phyloP scores from a whole-genome alignment of 92 coral and sea anemone genomes.

The Muricea muricata region DNA sequence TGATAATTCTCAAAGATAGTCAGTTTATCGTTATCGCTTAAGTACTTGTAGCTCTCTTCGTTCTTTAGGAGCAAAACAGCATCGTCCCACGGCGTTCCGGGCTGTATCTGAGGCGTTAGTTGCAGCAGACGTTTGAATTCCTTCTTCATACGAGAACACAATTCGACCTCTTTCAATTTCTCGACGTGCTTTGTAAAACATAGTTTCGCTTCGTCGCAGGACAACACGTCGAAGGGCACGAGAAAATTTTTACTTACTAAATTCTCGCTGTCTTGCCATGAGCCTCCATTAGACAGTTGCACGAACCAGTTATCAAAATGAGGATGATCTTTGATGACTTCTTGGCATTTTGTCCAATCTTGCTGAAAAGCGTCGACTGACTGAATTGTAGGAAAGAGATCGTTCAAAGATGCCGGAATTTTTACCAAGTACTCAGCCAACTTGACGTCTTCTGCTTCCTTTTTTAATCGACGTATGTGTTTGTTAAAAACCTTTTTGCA shows the following conservation, averaged over 20 bases:
- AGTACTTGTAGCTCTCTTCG: conserved; percentile 93
- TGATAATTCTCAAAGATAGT: conserved; percentile 83
- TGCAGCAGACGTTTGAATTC: conserved; percentile 91
- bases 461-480: conserved; percentile 86
- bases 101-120: conserved; percentile 94
- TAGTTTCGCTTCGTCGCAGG: conserved; percentile 71
- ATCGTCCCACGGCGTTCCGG: conserved; percentile 93
- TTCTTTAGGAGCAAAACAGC: conserved; percentile 80
- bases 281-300: conserved; percentile 73
- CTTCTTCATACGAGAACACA: conserved; percentile 82
- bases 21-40: conserved; percentile 79
- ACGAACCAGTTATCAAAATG: conserved; percentile 86
- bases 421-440: conserved; percentile 80
- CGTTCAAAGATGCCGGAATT: conserved; percentile 92
- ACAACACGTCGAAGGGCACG: conserved; percentile 84
- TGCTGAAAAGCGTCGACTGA: conserved; percentile 82
- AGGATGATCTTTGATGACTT: conserved; percentile 79
- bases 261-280: conserved; percentile 98
- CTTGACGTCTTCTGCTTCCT: conserved; percentile 88
- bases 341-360: conserved; percentile 89
- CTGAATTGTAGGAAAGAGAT: conserved; percentile 81
- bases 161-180: conserved; percentile 90
- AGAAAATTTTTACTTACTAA: conserved; percentile 76
- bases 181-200: conserved; percentile 83
- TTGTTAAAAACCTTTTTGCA: conserved; percentile 90